phyloP scores from a whole-genome alignment of 2,888 invertebrate species.

The Platynereis dumerilii region DNA sequence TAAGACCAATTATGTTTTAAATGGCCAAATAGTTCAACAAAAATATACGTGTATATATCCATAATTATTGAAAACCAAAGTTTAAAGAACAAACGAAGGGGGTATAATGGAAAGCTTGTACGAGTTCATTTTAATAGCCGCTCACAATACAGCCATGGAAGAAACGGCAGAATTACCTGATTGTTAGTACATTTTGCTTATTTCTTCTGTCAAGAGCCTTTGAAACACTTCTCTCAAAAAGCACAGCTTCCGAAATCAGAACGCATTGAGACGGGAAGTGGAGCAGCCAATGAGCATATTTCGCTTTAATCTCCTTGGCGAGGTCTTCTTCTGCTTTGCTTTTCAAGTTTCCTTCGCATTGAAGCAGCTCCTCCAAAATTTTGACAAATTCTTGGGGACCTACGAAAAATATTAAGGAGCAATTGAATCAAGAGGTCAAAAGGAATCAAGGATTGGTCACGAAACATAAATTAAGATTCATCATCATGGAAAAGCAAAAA shows the following conservation, averaged over 20 bases:
- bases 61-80: no score
- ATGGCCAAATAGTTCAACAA: no score
- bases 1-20: no score
- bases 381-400: slow-evolving; percentile 21
- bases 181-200: no score
- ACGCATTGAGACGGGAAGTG: slow-evolving; percentile 59
- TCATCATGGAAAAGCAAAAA: no score
- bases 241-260: slow-evolving; percentile 52
- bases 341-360: slow-evolving; percentile 13
- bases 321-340: slow-evolving; percentile 26
- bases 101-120: no score
- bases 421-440: neutral
- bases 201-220: slow-evolving; percentile 47
- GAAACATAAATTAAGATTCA: no score
- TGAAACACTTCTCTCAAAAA: slow-evolving; percentile 53
- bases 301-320: slow-evolving; percentile 37
- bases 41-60: no score
- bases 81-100: no score
- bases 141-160: no score
- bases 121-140: no score
- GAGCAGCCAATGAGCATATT: slow-evolving; percentile 56
- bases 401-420: neutral
- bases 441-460: no score
- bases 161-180: neutral
- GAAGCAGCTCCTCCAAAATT: slow-evolving; percentile 51